Base-by-base conservation (phyloP, 2,797 vertebrate genomes). In the Uromys caudimaculatus region DNA sequence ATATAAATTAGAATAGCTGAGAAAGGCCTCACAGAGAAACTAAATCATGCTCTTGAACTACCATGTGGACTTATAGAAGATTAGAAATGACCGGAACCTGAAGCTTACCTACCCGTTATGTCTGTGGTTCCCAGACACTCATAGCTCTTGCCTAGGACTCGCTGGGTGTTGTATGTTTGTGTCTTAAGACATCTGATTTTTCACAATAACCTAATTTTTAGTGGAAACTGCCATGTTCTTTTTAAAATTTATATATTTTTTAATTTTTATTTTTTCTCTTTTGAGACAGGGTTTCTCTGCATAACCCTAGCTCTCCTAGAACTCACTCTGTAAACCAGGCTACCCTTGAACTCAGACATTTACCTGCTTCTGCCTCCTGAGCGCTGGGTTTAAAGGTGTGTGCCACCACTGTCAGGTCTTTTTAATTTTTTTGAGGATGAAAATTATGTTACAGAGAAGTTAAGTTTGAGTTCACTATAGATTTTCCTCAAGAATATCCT, bases 11-110 rank as follows among this genome's bases (percentile, higher is more conserved):
- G 23, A 91, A 47, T 56, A 90, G 14, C 95, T 76, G 78, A 76
- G 86, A 89, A 94, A 83, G 29, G 6, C 21, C 64, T 89, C 52
- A 73, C 32, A n/a, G 47, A 89, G 52, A 95, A 90, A 83, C 88
- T 71, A 32, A 95, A 79, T 41, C 21, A 56, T 67, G 23, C 24
- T 1, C 7, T 91, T 56, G 17, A 90, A 85, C 24, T 60, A 87
- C 62, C 93, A 92, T 73, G 3, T 29, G 69, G 54, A 76, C n/a
- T 56, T 11, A n/a, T 50, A 47, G 79, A 78, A 38, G 75, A 52
- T 35, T 90, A 87, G 41, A 79, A 86, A 41, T 79, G 38, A 78
- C 38, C 64, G 32, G 38, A 82, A 58, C 19, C 60, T 87, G 24
- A 50, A 67, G 13, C 64, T 76, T 17, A 13, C 35, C 10, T 1